Base-by-base conservation (phyloP, 2,797 vertebrate species). In the Enteromius treurensis region DNA sequence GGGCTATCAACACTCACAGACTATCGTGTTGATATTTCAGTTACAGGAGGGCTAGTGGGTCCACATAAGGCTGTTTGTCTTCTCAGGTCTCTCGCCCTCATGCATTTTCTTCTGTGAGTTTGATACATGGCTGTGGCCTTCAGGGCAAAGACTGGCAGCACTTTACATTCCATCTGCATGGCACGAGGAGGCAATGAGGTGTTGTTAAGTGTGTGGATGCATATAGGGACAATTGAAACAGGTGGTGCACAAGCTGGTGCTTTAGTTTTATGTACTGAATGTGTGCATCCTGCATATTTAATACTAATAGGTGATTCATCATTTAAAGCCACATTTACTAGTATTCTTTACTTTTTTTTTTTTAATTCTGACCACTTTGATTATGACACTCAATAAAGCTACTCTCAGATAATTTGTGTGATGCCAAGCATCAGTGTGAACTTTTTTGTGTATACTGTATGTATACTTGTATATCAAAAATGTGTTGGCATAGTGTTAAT, bases 81-180 rank as follows among this genome's bases (percentile, higher is more conserved):
- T 80, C 47, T 55, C 34, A 34, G 77, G 71, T 84, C 82, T 64
- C 53, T 42, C 17, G 17, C 51, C 29, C 40, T 68, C 51, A 58
- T 14, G 62, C 73, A 15, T 23, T 62, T 75, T 65, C 75, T 68
- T 69, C 68, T 45, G 15, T 74, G 51, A 70, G 37, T 79, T 68
- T 77, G 64, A 86, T 49, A 34, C 65, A 70, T 77, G 53, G 53
- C 71, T 0, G 23, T 81, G 67, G 79, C 69, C 80, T 80, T 64
- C 37, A 62, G 49, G 32, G 77, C 21, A 29, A 65, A 47, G 64
- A 80, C 84, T 51, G 80, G 73, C 45, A 83, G 51, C 73, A 86
- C 26, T 70, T 80, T 85, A 69, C 9, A 23, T 40, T 73, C 84
- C 87, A 86, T 88, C 79, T 86, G 88, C 71, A 64, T 32, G 69